phyloP scores from a whole-genome alignment of 2,113 vertebrate genomes.

The Dicerorhinus sumatrensis region DNA sequence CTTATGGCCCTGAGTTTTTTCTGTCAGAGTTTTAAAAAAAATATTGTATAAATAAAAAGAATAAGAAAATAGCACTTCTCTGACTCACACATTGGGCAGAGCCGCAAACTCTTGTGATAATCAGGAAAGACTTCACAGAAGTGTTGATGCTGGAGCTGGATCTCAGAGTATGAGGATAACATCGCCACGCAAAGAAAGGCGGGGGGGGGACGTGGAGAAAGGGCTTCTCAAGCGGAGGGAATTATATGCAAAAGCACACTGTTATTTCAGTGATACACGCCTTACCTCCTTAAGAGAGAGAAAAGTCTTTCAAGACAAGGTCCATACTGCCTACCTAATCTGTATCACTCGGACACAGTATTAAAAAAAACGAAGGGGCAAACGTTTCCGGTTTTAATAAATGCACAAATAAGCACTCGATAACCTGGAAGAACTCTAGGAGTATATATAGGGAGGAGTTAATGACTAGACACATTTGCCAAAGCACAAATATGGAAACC shows the following conservation, averaged over 20 bases:
- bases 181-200: background rate
- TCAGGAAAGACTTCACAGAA: conserved; percentile 73
- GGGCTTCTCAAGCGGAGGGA: background rate
- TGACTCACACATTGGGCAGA: conserved; percentile 71
- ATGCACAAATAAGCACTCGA: background rate
- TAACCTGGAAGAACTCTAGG: background rate
- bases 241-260: background rate
- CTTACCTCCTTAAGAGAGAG: background rate
- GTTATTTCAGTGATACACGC: background rate
- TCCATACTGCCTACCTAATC: background rate
- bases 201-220: background rate
- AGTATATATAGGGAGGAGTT: conserved; percentile 23
- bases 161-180: conserved; percentile 30
- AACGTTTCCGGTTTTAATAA: conserved; percentile 56
- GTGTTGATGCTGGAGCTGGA: conserved; percentile 47
- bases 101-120: conserved; percentile 61
- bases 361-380: background rate
- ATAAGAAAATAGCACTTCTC: conserved; percentile 76
- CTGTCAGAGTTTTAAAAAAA: conserved; percentile 68
- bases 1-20: conserved; percentile 56
- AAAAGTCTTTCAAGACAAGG: background rate
- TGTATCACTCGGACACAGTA: background rate
- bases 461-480: conserved; percentile 60
- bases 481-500: conserved; percentile 65
- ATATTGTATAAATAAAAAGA: conserved; percentile 80